Conservation (phyloP, 2,888 invertebrate genomes). For the Reticulitermes lucifugus region DNA sequence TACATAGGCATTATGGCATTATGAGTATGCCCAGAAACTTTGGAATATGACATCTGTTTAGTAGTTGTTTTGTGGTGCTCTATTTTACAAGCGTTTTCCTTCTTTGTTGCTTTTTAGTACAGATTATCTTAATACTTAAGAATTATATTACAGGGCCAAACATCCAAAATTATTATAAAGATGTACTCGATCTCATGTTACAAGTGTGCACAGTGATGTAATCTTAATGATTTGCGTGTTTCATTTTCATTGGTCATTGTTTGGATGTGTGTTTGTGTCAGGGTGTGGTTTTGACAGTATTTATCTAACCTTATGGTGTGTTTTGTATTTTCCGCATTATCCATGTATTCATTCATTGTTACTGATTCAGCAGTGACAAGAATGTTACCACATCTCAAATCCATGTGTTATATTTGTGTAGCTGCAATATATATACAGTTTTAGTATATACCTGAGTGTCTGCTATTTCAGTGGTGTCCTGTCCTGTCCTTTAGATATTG, state of each 20-base stretch:
- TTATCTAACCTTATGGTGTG: slow-evolving; percentile 26
- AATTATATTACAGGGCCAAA: slow-evolving; percentile 36
- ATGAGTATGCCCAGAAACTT: not conserved
- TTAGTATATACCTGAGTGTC: not conserved
- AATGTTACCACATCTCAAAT: slow-evolving; percentile 35
- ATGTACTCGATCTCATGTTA: slow-evolving; percentile 36
- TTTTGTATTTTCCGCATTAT: slow-evolving; percentile 37
- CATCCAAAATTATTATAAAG: slow-evolving; percentile 8
- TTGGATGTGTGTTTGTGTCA: slow-evolving; percentile 40
- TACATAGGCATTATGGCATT: not conserved
- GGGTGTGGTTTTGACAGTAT: slow-evolving; percentile 24
- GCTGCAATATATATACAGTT: slow-evolving; percentile 43
- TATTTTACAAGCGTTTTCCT: not conserved
- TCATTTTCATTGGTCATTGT: slow-evolving; percentile 30
- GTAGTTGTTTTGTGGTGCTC: not conserved
- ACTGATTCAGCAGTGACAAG: not conserved
- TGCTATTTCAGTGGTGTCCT: too few species aligned
- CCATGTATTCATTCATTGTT: slow-evolving; percentile 36
- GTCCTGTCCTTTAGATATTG: too few species aligned
- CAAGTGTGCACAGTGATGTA: slow-evolving; percentile 28
- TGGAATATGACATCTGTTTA: not conserved
- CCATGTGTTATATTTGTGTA: slow-evolving; percentile 42
- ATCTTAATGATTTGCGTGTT: slow-evolving; percentile 31
- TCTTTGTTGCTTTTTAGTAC: slow-evolving; percentile 12
- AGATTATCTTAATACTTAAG: not conserved